A percentile compares a stretch with the other conserved stretches of the same genome.
Conservation (phyloP, 2,888 invertebrate species). For the Macrophya alboannulata region DNA sequence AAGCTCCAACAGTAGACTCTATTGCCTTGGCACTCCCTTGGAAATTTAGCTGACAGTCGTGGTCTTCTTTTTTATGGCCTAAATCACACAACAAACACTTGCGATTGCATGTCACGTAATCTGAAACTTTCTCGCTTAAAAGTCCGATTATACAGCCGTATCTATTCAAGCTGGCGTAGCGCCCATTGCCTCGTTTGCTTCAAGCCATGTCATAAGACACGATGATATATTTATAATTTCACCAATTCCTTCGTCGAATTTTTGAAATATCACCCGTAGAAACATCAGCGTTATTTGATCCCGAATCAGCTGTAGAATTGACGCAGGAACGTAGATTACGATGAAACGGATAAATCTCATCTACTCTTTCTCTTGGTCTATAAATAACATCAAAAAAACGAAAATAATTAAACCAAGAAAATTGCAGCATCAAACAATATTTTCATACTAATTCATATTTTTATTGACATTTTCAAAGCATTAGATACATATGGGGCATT, state of each 20-base stretch:
- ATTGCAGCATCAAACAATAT: too few relatives aligned
- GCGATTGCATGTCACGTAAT: constrained; percentile 55
- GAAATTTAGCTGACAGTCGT: constrained; percentile 64
- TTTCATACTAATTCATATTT: too few relatives aligned
- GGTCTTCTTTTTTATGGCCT: constrained; percentile 56
- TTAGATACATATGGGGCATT: too few relatives aligned
- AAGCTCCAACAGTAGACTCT: constrained; percentile 62
- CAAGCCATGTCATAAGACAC: constrained; percentile 68
- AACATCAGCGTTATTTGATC: not conserved
- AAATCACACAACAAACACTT: constrained; percentile 58
- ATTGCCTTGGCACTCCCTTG: constrained; percentile 65
- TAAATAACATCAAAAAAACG: not conserved
- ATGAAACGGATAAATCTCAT: not conserved
- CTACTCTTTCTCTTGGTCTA: not conserved
- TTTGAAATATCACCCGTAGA: not conserved
- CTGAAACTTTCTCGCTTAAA: constrained; percentile 58
- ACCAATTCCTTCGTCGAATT: constrained; percentile 57
- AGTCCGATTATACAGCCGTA: constrained; percentile 59
- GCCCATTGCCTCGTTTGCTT: constrained; percentile 64
- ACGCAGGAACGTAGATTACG: not conserved
- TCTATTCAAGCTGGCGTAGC: constrained; percentile 64
- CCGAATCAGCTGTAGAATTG: not conserved
- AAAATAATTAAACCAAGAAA: not conserved
- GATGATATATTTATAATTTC: constrained; percentile 65
- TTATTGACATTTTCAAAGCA: too few relatives aligned